Evolutionary conservation across 2,113 vertebrate species (phyloP).

Genomic region (Onychostruthus taczanowskii): DNA sequence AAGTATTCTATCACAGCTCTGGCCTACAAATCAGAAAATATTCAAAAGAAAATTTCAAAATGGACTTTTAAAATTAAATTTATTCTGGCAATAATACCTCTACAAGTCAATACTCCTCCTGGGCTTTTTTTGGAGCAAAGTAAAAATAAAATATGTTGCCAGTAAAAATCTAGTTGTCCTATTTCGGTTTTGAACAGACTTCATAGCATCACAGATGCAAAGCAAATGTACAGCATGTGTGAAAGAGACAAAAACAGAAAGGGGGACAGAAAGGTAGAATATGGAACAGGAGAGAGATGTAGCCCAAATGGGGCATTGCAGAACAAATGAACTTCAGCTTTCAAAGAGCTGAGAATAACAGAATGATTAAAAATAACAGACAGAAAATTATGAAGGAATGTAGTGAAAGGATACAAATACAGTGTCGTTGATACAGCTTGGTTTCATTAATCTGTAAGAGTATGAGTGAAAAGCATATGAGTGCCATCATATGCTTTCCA

Average conservation of each 20-base stretch:
- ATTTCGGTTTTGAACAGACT: constrained; percentile 21
- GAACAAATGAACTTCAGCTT: not conserved
- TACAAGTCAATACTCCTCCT: not conserved
- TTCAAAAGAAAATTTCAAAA: not conserved
- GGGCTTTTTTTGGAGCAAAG: not conserved
- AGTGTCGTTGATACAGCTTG: not conserved
- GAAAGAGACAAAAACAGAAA: constrained; percentile 20
- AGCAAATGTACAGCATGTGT: constrained; percentile 5
- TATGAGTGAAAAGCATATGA: not conserved
- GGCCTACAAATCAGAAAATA: not conserved
- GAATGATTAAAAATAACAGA: not conserved
- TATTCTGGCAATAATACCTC: not conserved
- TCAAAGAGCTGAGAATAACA: not conserved
- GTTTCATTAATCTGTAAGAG: not conserved
- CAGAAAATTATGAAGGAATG: not conserved
- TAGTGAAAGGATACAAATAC: not conserved
- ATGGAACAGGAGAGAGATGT: not conserved
- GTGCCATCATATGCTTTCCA: not conserved
- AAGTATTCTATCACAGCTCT: not conserved
- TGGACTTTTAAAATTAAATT: not conserved
- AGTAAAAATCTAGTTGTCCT: constrained; percentile 25
- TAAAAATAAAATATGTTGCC: constrained; percentile 35
- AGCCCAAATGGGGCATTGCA: not conserved
- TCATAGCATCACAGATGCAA: constrained; percentile 2
- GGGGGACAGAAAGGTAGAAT: not conserved